phyloP scores from a whole-genome alignment of 2,113 vertebrate genomes.

The Athene cunicularia region DNA sequence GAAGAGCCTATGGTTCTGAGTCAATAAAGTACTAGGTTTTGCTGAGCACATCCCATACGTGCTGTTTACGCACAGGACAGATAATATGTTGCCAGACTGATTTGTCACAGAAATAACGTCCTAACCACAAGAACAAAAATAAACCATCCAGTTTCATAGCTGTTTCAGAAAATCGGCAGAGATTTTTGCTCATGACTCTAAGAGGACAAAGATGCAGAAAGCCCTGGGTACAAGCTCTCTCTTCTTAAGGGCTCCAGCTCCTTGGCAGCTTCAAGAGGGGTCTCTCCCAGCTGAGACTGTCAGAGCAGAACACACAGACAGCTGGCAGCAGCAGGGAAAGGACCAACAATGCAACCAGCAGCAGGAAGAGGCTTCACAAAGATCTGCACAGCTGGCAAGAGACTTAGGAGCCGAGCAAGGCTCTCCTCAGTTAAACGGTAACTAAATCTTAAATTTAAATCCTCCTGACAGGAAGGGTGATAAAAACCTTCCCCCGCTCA shows the following conservation, averaged over 20 bases:
- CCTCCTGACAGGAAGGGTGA: not conserved
- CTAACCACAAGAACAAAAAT: not conserved
- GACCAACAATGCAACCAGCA: not conserved
- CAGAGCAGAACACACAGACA: not conserved
- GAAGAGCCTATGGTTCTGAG: not conserved
- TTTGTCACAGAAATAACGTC: not conserved
- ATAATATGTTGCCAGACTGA: not conserved
- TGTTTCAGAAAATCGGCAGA: not conserved
- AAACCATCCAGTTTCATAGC: not conserved
- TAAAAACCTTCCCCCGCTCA: not conserved
- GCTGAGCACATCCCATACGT: fast-evolving
- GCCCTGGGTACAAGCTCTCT: fast-evolving
- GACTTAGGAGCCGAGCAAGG: not conserved
- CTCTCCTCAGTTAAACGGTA: not conserved
- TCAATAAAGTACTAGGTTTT: not conserved
- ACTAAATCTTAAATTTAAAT: not conserved
- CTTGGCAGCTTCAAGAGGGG: not conserved
- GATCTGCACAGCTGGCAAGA: not conserved
- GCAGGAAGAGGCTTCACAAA: not conserved
- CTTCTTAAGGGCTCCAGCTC: not conserved
- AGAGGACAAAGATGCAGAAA: not conserved
- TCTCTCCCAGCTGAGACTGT: not conserved
- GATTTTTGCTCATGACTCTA: not conserved
- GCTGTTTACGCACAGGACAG: not conserved
- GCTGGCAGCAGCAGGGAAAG: not conserved